These are phyloP conservation scores for Drosophila sp. DNA, from an alignment of 1,140 invertebrate genomes.

Conservation along the genomic window DNA sequence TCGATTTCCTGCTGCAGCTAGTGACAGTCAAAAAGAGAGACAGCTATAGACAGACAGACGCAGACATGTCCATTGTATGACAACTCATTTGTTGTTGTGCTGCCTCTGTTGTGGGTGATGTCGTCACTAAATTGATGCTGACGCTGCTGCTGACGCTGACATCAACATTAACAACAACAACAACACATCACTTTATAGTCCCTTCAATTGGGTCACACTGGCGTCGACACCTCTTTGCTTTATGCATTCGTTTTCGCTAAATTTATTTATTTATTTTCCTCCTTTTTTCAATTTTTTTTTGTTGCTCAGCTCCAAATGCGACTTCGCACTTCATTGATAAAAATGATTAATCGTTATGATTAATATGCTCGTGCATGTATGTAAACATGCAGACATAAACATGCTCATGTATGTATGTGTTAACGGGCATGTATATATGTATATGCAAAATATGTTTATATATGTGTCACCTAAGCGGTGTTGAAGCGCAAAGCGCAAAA, in stretches of 20 bases:
- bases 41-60: slow-evolving; percentile 11
- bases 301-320: slow-evolving; percentile 26
- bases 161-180: background rate
- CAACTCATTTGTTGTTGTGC: slow-evolving; percentile 68
- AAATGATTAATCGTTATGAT: slow-evolving; percentile 80
- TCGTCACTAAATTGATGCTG: slow-evolving; percentile 55
- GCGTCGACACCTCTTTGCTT: slow-evolving; percentile 39
- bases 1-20: slow-evolving; percentile 51
- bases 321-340: slow-evolving; percentile 78
- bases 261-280: slow-evolving; percentile 29
- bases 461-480: slow-evolving; percentile 55
- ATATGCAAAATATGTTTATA: background rate
- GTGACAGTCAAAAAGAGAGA: slow-evolving; percentile 23
- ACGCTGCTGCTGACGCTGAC: slow-evolving; percentile 18
- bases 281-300: slow-evolving; percentile 24
- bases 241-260: slow-evolving; percentile 17
- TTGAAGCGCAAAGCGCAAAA: slow-evolving; percentile 61
- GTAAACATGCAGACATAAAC: no score
- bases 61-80: slow-evolving; percentile 49
- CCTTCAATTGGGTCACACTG: slow-evolving; percentile 75
- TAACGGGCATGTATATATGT: slow-evolving; percentile 2
- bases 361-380: slow-evolving; percentile 36
- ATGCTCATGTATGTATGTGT: slow-evolving; percentile 11
- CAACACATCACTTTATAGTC: slow-evolving; percentile 34
- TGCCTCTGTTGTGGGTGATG: slow-evolving; percentile 63